Evolutionary conservation across 1,140 invertebrate genomes (phyloP).

Genomic region (Tribolium castaneum): DNA sequence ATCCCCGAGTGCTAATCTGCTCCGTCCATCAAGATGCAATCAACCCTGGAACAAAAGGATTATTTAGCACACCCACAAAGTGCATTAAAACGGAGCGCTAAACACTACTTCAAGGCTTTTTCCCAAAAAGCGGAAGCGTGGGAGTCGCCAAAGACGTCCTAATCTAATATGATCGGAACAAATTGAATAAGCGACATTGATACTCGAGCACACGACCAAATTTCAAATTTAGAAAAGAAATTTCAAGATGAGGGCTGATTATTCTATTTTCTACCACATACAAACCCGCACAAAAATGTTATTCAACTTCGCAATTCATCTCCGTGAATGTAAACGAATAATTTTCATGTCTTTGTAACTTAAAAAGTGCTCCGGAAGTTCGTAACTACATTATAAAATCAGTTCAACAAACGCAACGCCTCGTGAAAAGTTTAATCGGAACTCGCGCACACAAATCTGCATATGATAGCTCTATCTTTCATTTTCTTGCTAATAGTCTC

Average conservation of each 20-base stretch:
- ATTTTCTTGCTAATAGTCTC: neutral
- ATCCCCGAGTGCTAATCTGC: constrained; percentile 2
- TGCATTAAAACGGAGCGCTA: neutral
- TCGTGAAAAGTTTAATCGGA: constrained; percentile 18
- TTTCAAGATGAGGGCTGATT: neutral
- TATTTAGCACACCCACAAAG: neutral
- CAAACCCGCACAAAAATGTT: no score
- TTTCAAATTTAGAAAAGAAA: neutral
- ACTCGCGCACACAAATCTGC: constrained; percentile 8
- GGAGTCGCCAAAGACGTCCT: neutral
- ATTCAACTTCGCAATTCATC: no score
- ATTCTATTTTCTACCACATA: neutral
- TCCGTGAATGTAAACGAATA: neutral
- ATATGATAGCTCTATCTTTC: constrained; percentile 3
- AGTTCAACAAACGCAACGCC: constrained; percentile 8
- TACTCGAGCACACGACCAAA: neutral
- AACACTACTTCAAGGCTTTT: no score
- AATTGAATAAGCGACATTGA: neutral
- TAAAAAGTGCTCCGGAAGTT: neutral
- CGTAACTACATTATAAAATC: constrained; percentile 30
- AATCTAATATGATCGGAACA: constrained; percentile 2
- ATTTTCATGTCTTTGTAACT: neutral
- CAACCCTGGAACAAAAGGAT: constrained; percentile 12
- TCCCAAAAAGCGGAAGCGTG: neutral
- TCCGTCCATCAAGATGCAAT: neutral